Base-by-base conservation (phyloP, 2,113 vertebrate genomes). In the Columbina picui region DNA sequence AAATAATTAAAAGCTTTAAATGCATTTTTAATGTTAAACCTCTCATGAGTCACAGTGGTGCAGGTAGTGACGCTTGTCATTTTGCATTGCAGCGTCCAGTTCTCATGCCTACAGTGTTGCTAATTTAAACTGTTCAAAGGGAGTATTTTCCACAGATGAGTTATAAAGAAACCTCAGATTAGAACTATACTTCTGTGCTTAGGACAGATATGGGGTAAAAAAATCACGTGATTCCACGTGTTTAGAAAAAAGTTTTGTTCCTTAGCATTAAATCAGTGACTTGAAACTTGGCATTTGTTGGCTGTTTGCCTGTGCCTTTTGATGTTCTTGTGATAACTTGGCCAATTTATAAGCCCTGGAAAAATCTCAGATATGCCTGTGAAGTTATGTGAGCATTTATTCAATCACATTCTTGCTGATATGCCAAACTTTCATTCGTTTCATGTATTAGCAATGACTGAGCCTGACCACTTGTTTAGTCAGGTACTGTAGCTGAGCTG, bases 311-410 rank as follows among this genome's bases (percentile, higher is more conserved):
- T 85, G 39, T 93, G 74, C 34, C 78, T 96, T 96, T 90, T 97
- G 92, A 93, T 96, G 85, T 93, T 91, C 63, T 85, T 95, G 32
- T 95, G 92, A 88, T 93, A 95, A 93, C 91, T 91, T 81, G 65
- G 57, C 55, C 91, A 41, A 65, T 94, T 95, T 84, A 41, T 93
- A 96, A 96, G 75, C 87, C 82, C 56, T 5, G 12, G 75, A 92
- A 96, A 94, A 92, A 96, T 96, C 64, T 96, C 92, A 93, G 79
- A 92, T 92, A 96, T 95, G 95, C 43, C 59, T 94, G 63, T 84
- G 95, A 90, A 95, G 96, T 93, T 94, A 91, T 64, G 85, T 80
- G 92, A 90, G 45, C 85, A 70, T 92, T 94, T 86, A 90, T 90
- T 92, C 76, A 84, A 26, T 88, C 55, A 14, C 95, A 96, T 95